Conservation (phyloP, 1,140 invertebrate genomes). For the Magallana gigas region DNA sequence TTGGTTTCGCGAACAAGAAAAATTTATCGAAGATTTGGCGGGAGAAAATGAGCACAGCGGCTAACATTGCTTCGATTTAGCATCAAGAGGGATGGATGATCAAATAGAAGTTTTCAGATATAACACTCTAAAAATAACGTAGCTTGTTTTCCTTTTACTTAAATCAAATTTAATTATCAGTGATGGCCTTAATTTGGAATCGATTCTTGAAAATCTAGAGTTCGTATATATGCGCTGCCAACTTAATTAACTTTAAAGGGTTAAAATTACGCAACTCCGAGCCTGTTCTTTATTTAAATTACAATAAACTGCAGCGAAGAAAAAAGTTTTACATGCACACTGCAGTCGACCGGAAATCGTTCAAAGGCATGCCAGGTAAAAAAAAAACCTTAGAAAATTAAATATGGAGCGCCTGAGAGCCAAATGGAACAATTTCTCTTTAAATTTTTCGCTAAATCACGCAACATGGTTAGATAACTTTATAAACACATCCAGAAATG, state of each 20-base stretch:
- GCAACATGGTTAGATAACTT: too few relatives aligned
- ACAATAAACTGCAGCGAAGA: slow-evolving; percentile 23
- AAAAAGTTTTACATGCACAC: background rate
- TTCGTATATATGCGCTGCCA: slow-evolving; percentile 6
- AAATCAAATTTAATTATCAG: slow-evolving; percentile 32
- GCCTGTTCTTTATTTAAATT: slow-evolving; percentile 1
- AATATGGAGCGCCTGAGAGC: too few relatives aligned
- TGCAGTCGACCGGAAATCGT: background rate
- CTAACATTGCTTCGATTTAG: background rate
- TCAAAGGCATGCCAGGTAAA: background rate
- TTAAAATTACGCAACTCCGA: background rate
- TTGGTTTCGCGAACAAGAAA: background rate
- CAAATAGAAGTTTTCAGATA: background rate
- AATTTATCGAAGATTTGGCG: slow-evolving; percentile 16
- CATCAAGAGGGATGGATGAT: background rate
- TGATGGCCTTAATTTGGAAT: slow-evolving; percentile 25
- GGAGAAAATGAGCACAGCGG: slow-evolving; percentile 20
- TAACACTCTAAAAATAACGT: background rate
- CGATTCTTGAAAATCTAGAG: background rate
- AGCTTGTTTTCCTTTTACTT: slow-evolving; percentile 20
- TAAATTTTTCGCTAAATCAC: too few relatives aligned
- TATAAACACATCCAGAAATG: too few relatives aligned
- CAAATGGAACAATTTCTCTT: too few relatives aligned
- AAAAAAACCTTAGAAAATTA: too few relatives aligned
- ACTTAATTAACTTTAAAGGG: background rate